Percentiles rank a stretch among this genome's conserved stretches.
phyloP scores from a whole-genome alignment of 2,888 invertebrate genomes.

The Enchytraeus crypticus region DNA sequence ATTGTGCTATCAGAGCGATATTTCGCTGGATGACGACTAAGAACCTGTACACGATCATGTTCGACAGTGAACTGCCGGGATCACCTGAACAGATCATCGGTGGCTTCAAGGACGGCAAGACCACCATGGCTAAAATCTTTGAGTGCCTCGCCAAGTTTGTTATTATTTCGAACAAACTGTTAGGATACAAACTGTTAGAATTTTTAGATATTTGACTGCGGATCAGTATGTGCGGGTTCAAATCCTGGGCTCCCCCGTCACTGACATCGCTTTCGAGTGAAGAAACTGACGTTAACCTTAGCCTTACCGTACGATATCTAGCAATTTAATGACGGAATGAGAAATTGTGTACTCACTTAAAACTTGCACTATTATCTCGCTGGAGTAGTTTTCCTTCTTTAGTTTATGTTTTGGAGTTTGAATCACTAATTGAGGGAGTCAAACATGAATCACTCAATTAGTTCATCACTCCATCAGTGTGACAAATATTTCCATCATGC shows the following conservation, averaged over 20 bases:
- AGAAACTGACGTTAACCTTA: no score
- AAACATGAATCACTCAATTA: no score
- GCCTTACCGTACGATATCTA: neutral
- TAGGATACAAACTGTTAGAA: no score
- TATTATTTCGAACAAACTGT: neutral
- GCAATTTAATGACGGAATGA: neutral
- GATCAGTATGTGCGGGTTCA: no score
- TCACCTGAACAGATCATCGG: constrained; percentile 46
- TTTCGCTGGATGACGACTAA: constrained; percentile 50
- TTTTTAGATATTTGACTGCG: no score
- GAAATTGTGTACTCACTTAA: neutral
- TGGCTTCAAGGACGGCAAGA: constrained; percentile 47
- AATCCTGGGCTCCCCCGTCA: no score
- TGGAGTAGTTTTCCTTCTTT: neutral
- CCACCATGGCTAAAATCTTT: constrained; percentile 47
- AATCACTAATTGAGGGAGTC: no score
- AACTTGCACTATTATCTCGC: neutral
- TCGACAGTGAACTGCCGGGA: constrained; percentile 39
- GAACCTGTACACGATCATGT: constrained; percentile 48
- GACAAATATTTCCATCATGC: no score
- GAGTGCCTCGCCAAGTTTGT: constrained; percentile 45
- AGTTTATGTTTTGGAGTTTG: no score
- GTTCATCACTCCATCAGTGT: no score
- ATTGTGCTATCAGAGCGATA: constrained; percentile 41
- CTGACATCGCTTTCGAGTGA: no score